phyloP scores from a whole-genome alignment of 30 jellyfish, hydroid and myxozoan species.

The Cassiopea xamachana region DNA sequence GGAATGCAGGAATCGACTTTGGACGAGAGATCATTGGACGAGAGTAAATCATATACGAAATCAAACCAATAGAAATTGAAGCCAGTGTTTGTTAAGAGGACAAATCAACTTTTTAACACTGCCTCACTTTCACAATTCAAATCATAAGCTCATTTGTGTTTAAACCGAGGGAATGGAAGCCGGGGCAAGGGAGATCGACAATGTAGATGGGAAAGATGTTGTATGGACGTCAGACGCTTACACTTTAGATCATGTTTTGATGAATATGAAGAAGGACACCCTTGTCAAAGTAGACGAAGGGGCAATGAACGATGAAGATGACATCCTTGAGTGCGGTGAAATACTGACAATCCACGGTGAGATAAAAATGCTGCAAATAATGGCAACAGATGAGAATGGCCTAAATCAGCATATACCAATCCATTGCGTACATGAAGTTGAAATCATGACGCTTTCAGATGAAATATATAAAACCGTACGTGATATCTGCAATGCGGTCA shows the following conservation, averaged over 20 bases:
- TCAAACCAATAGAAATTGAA: no score
- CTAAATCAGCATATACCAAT: background rate
- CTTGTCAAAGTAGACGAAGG: constrained; percentile 5
- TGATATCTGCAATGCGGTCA: background rate
- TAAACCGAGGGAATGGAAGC: no score
- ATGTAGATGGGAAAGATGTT: background rate
- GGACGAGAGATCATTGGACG: no score
- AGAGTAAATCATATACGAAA: no score
- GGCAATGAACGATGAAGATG: background rate
- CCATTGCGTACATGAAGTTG: background rate
- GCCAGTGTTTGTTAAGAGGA: no score
- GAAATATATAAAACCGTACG: background rate
- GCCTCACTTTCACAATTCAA: no score
- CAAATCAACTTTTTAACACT: no score
- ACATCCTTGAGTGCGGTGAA: background rate
- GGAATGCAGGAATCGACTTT: no score
- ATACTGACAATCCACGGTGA: constrained; percentile 2
- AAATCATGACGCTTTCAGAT: background rate
- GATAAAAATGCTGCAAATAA: background rate
- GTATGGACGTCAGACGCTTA: background rate
- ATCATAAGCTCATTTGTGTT: no score
- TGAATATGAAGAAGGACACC: background rate
- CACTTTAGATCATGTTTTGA: background rate
- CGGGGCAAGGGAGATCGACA: background rate
- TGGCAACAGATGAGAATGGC: background rate